Evolutionary conservation across 2,113 vertebrate species (phyloP).

Genomic region (Ceyx cyanopectus): DNA sequence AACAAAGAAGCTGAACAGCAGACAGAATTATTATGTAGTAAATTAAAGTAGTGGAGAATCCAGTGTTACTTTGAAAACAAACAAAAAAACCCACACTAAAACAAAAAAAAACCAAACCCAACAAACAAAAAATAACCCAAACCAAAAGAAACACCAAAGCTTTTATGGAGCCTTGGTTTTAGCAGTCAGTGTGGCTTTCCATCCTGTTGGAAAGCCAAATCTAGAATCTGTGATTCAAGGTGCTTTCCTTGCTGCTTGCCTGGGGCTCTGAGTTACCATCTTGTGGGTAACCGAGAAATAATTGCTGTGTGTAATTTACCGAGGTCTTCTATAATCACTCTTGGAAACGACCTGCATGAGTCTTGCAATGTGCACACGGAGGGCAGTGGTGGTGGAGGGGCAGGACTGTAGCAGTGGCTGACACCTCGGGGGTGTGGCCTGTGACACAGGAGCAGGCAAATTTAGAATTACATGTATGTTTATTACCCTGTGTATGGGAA

Average conservation of each 20-base stretch:
- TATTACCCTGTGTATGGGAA: not conserved
- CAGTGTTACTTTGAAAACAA: not conserved
- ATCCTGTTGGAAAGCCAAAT: not conserved
- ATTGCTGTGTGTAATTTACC: not conserved
- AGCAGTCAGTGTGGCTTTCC: not conserved
- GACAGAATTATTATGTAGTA: not conserved
- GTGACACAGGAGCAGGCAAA: not conserved
- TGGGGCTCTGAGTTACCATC: not conserved
- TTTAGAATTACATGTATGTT: not conserved
- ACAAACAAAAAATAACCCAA: not conserved
- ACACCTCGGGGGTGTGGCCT: not conserved
- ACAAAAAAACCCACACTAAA: not conserved
- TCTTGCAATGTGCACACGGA: not conserved
- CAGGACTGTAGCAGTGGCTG: not conserved
- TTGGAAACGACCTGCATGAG: not conserved
- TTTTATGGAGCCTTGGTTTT: not conserved
- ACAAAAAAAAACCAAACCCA: not conserved
- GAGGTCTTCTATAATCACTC: rapidly evolving
- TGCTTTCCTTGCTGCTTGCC: not conserved
- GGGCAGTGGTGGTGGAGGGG: not conserved
- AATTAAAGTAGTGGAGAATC: not conserved
- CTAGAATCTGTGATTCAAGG: not conserved
- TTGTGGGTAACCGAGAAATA: not conserved
- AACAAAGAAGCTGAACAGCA: not conserved
- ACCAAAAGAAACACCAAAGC: not conserved